phyloP scores from a whole-genome alignment of 1,140 invertebrate genomes.

The Wiebesia pumilae region DNA sequence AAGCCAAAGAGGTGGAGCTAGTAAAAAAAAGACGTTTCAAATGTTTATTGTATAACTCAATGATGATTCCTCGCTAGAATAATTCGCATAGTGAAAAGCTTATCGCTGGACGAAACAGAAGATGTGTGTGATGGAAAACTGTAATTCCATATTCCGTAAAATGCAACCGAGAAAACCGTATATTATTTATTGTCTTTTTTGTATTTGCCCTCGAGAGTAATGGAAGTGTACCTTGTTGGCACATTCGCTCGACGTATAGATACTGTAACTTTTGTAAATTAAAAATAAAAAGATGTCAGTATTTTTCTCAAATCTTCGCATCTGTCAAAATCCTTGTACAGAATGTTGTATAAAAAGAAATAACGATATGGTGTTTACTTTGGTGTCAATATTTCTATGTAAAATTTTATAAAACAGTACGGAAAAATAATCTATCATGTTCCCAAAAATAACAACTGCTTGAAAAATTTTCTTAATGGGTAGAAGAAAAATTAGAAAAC shows the following conservation, averaged over 20 bases:
- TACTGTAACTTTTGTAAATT: constrained; percentile 50
- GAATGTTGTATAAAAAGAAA: constrained; percentile 37
- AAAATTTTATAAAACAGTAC: constrained; percentile 13
- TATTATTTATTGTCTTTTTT: constrained; percentile 47
- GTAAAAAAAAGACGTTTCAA: constrained; percentile 61
- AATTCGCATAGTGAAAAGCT: constrained; percentile 51
- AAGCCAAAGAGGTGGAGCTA: constrained; percentile 73
- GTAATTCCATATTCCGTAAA: constrained; percentile 46
- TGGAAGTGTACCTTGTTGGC: constrained; percentile 46
- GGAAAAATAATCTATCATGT: background rate
- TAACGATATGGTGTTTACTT: constrained; percentile 19
- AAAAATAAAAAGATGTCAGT: constrained; percentile 50
- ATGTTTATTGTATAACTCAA: constrained; percentile 57
- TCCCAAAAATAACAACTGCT: background rate
- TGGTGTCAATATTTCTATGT: constrained; percentile 50
- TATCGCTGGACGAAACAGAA: constrained; percentile 52
- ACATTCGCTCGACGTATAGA: constrained; percentile 34
- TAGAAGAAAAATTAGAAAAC: background rate
- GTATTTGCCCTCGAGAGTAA: constrained; percentile 38
- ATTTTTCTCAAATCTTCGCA: constrained; percentile 48
- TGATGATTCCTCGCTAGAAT: constrained; percentile 57
- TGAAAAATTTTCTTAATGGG: background rate
- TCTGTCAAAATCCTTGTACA: constrained; percentile 39
- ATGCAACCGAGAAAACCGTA: constrained; percentile 50
- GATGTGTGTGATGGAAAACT: constrained; percentile 19